Evolutionary conservation across 1,140 invertebrate species (phyloP).

Genomic region (Sminthurides bifidus): DNA sequence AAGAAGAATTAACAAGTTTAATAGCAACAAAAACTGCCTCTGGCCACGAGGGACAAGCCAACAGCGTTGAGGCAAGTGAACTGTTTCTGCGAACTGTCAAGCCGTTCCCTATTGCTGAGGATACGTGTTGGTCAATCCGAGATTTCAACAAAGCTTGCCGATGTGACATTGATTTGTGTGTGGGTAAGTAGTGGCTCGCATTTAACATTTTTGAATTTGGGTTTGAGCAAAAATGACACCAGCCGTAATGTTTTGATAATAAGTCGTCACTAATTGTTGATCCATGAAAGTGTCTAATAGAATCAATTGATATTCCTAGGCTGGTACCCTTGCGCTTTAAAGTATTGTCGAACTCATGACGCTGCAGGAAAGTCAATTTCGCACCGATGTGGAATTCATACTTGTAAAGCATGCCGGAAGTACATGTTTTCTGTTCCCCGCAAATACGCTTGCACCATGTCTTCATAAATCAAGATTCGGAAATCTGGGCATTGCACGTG

Average conservation of each 20-base stretch:
- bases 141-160: conserved; percentile 47
- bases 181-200: conserved; percentile 39
- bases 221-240: neutral
- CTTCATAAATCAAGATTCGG: conserved; percentile 36
- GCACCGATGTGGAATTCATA: conserved; percentile 92
- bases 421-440: conserved; percentile 71
- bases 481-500: neutral
- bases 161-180: conserved; percentile 70
- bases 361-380: conserved; percentile 45
- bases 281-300: neutral
- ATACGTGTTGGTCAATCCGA: conserved; percentile 34
- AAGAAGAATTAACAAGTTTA: conserved; percentile 65
- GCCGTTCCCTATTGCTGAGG: conserved; percentile 33
- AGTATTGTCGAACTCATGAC: conserved; percentile 74
- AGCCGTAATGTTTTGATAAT: neutral
- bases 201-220: neutral
- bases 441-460: conserved; percentile 70
- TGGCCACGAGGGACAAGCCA: conserved; percentile 1
- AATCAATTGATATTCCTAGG: conserved; percentile 5
- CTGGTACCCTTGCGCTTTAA: conserved; percentile 86
- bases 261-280: no score
- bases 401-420: conserved; percentile 75
- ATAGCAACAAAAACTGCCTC: conserved; percentile 37
- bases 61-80: conserved; percentile 18
- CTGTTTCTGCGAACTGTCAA: conserved; percentile 31